phyloP scores from a whole-genome alignment of 2,113 vertebrate genomes.

The Vombatus ursinus region DNA sequence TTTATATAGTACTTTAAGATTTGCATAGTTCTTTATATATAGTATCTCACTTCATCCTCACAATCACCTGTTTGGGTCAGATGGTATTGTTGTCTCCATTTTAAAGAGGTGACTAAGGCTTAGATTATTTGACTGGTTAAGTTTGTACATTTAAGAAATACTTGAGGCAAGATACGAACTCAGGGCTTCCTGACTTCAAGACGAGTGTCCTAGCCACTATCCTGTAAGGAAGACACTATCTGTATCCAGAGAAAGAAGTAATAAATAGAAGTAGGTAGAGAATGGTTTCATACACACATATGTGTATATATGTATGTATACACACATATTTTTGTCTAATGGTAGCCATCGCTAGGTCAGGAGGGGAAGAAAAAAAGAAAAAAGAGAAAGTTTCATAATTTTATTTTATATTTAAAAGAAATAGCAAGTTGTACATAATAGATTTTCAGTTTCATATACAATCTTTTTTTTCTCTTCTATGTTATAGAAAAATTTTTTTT shows the following conservation, averaged over 20 bases:
- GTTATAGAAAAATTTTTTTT: background rate
- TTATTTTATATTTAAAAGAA: background rate
- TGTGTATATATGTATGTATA: too few relatives aligned
- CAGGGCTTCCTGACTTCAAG: background rate
- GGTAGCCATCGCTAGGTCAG: too few relatives aligned
- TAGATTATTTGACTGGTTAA: background rate
- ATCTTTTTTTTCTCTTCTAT: background rate
- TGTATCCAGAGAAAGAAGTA: background rate
- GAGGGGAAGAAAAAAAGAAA: too few relatives aligned
- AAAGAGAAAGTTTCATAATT: too few relatives aligned
- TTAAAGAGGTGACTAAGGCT: background rate
- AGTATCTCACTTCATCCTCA: background rate
- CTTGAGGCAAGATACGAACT: background rate
- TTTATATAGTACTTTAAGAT: background rate
- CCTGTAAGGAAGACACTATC: background rate
- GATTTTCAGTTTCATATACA: background rate
- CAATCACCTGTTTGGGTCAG: background rate
- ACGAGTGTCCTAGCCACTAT: background rate
- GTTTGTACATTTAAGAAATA: background rate
- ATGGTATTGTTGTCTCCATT: background rate
- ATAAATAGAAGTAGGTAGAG: background rate
- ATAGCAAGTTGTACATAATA: background rate
- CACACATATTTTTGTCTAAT: too few relatives aligned
- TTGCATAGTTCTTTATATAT: background rate
- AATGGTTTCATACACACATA: background rate